Evolutionary conservation across 2,797 vertebrate genomes (phyloP).

Genomic region (Peromyscus eremicus): DNA sequence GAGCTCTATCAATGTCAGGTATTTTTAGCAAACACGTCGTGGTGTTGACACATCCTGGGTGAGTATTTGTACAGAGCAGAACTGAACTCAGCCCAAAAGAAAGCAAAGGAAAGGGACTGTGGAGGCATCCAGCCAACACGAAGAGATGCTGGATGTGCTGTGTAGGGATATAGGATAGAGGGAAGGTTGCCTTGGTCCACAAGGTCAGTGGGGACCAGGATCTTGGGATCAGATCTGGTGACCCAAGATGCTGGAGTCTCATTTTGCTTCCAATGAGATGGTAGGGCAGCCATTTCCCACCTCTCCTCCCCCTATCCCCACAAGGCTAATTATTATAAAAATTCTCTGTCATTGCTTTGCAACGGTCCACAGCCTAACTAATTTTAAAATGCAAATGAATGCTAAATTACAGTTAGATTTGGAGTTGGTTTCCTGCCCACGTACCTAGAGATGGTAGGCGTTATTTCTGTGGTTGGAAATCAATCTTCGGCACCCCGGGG

Average conservation of each 20-base stretch:
- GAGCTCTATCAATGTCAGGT: slow-evolving; percentile 68
- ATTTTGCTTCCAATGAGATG: slow-evolving; percentile 70
- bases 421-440: slow-evolving; percentile 25
- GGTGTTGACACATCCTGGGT: slow-evolving; percentile 61
- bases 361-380: slow-evolving; percentile 87
- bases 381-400: slow-evolving; percentile 91
- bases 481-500: slow-evolving; percentile 77
- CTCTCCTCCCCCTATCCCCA: slow-evolving; percentile 68
- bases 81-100: slow-evolving; percentile 61
- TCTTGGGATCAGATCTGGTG: not conserved
- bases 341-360: slow-evolving; percentile 87
- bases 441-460: slow-evolving; percentile 70
- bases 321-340: slow-evolving; percentile 87
- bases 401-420: slow-evolving; percentile 85
- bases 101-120: slow-evolving; percentile 50
- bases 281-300: not conserved
- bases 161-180: not conserved
- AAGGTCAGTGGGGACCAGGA: not conserved
- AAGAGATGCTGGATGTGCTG: slow-evolving; percentile 3
- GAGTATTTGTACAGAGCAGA: slow-evolving; percentile 39
- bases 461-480: slow-evolving; percentile 82
- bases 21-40: slow-evolving; percentile 73
- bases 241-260: slow-evolving; percentile 71
- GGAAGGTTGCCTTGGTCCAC: not conserved
- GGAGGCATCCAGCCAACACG: slow-evolving; percentile 28